A percentile compares a stretch with the other conserved stretches of the same genome.
Conservation (phyloP, 2,797 vertebrate genomes). For the Rhodeus uyekii region DNA sequence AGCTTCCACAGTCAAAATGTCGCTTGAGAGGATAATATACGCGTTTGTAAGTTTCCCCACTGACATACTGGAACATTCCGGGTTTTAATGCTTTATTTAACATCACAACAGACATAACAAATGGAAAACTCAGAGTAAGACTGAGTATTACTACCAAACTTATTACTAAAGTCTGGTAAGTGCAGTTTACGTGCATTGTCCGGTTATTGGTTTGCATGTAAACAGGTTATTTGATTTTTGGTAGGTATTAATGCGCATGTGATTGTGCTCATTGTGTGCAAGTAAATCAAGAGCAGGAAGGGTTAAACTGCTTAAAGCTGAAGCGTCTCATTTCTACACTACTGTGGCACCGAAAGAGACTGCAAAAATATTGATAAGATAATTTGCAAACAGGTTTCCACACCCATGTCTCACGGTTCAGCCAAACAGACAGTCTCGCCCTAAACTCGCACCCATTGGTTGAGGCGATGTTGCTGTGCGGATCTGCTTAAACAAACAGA, state of each 20-base stretch:
- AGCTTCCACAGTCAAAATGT: no score
- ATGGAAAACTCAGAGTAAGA: no score
- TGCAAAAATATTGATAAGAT: background rate
- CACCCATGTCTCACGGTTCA: background rate
- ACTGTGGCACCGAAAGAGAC: background rate
- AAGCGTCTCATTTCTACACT: background rate
- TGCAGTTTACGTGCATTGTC: no score
- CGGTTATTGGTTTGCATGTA: background rate
- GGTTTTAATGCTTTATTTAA: no score
- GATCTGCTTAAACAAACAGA: constrained; percentile 4
- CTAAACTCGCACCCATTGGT: background rate
- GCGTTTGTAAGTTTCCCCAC: no score
- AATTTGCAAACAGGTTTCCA: constrained; percentile 11
- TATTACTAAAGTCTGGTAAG: no score
- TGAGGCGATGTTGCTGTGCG: background rate
- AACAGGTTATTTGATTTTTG: background rate
- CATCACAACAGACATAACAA: no score
- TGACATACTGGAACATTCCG: no score
- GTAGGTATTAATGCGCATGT: background rate
- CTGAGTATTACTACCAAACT: no score
- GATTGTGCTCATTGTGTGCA: background rate
- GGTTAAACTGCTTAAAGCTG: constrained; percentile 20
- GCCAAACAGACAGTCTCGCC: background rate
- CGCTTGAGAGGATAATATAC: no score
- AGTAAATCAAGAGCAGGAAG: constrained; percentile 6